Base-by-base conservation (phyloP, 2,113 vertebrate genomes). In the Pygoscelis antarcticus region DNA sequence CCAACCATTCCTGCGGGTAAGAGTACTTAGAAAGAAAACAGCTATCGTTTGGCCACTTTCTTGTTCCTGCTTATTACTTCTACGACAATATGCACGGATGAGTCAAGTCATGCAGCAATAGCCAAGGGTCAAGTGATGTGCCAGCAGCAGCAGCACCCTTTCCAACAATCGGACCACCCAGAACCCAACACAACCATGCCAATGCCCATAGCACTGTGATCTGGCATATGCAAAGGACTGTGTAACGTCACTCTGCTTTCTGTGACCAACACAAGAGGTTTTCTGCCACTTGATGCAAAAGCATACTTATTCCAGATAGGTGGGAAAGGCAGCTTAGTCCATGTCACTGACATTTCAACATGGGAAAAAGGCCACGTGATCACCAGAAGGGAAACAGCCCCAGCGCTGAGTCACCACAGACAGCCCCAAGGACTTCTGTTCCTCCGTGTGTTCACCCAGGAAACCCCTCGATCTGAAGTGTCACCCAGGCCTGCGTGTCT, bases 81-180 rank as follows among this genome's bases (percentile, higher is more conserved):
- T 49, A 6, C 1, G 4, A 77, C 40, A 87, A 32, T 11, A 62
- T 1, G 18, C n/a, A 32, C 0, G 17, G 72, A 54, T 11, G 2
- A 64, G 26, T 29, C 58, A 74, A 60, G 16, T 16, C 34, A n/a
- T 2, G 27, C 11, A 57, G 38, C 29, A 47, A 10, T 1, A 84
- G 36, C 57, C 64, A 66, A 62, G 65, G 58, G 65, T 54, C 51
- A 68, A 84, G 42, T 1, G 20, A 54, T 1, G 7, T 46, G 29
- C 69, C 83, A 81, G 79, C 40, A 76, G 71, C 54, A 30, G 51
- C 2, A 30, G 55, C 54, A 75, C 1, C 1, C 40, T 55, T 54
- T 52, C 66, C 85, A 69, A 8, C 0, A 0, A 54, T 13, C 36
- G 32, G 82, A 47, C 34, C 77, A 77, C 72, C 36, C 20, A 38